Evolutionary conservation across 2,888 invertebrate genomes (phyloP), one percentile per base, ranked within the genome.

Genomic region (Ceraclea dissimilis): DNA sequence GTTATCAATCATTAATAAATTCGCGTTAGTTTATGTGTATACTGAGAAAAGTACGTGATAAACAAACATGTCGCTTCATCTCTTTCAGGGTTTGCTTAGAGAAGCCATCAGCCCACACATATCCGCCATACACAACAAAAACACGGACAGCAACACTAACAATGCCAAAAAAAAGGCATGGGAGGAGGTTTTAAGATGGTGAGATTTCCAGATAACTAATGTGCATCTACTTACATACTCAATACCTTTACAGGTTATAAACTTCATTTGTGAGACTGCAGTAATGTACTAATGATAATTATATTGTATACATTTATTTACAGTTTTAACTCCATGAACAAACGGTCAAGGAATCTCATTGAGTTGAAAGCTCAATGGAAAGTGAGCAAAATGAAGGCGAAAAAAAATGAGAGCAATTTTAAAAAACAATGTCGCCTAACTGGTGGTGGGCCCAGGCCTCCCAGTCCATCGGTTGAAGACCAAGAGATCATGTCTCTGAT

Each of bases 291-390:
- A 39, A 39, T 39, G 13, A 39, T 39, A 39, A 8, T 39, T 13
- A 39, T 39, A n/a, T n/a, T n/a, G n/a, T n/a, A n/a, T n/a, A 13
- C 13, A 39, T 39, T 8, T 39, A 8, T 39, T 39, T 39, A 39
- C 13, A 46, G 46, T 46, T 46, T 46, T 13, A 19, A 20, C 18
- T 18, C 13, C 6, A 46, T 46, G 46, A 46, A 46, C 46, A 46
- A 2, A 2, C 18, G 46, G 18, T 19, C 18, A 20, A 18, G 46
- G 8, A 19, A 8, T 19, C 8, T 46, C 19, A 19, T 18, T 5
- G 46, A 46, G 20, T 19, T 46, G 8, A 46, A 46, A 46, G 2
- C 46, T 46, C 46, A 46, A 19, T 46, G 46, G 46, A 46, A 46
- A 19, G 18, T 6, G 4, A 8, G 18, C 19, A 46, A 46, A 46